Evolutionary conservation across 2,113 vertebrate species (phyloP), one percentile per base, ranked within the genome.

Genomic region (Rhabdomys dilectus): DNA sequence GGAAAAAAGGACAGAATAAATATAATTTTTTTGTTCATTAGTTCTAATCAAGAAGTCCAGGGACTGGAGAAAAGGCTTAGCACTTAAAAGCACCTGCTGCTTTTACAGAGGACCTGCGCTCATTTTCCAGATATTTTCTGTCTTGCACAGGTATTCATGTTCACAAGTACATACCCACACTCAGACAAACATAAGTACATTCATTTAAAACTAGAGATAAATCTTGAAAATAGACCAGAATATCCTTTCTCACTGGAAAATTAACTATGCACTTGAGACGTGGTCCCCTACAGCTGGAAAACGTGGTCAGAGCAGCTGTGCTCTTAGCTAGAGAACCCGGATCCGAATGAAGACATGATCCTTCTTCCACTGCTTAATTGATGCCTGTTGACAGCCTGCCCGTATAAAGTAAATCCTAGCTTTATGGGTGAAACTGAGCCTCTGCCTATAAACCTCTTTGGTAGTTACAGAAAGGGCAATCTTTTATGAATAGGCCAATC

Each of bases 391-490:
- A 93, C 78, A 84, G 78, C 85, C 78, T 78, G 78, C 85, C 51
- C 60, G 11, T 34, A 34, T 62, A 60, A 95, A n/a, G 39, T 58
- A 58, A 84, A 94, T 75, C 62, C 17, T 12, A 29, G 51, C 60
- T 60, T 93, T 92, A 45, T 60, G 62, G 93, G 29, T 45, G 22
- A 81, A 88, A 84, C 73, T 26, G 48, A 68, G 62, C 60, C 81
- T 94, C 66, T 91, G 93, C 68, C 93, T 94, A 64, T 92, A 96
- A 95, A 78, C 34, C 16, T 75, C 78, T 85, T 56, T 68, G 81
- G 53, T 62, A 84, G 92, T 93, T 95, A 96, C 97, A 95, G 91
- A 96, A 97, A 96, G 82, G 86, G 81, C 86, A 66, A 6, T 89
- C 89, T 95, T 93, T 92, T 92, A 73, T 93, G 88, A 96, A 96